A percentile compares a stretch with the other conserved stretches of the same genome.
Conservation (phyloP, 2,888 invertebrate genomes). For the Cosmorhoe ocellata region DNA sequence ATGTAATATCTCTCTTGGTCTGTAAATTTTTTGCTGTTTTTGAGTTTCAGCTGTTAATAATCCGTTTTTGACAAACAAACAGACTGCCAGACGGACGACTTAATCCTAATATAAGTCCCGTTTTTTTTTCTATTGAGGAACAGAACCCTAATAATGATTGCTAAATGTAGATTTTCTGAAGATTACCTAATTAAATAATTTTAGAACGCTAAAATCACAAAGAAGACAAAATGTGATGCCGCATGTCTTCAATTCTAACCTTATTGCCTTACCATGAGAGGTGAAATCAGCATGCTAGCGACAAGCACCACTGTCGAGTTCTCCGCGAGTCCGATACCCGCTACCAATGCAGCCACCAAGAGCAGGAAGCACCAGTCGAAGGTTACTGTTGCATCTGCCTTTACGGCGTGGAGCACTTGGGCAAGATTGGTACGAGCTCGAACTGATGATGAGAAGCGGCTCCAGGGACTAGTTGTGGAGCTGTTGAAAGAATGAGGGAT, state of each 20-base stretch:
- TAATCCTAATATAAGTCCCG: too few species aligned
- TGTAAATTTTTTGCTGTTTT: too few species aligned
- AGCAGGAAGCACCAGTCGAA: conserved; percentile 89
- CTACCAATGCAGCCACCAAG: conserved; percentile 88
- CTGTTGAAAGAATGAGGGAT: conserved; percentile 21
- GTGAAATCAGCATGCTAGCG: conserved; percentile 91
- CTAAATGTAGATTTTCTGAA: too few species aligned
- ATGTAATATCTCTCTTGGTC: too few species aligned
- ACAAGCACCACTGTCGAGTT: conserved; percentile 88
- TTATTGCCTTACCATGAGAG: conserved; percentile 84
- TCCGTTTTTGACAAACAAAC: too few species aligned
- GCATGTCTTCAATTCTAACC: too few species aligned
- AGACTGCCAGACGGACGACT: too few species aligned
- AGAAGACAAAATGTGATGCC: not conserved
- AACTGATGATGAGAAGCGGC: conserved; percentile 85
- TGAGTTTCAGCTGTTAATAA: too few species aligned
- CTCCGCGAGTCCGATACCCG: conserved; percentile 88
- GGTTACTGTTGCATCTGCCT: conserved; percentile 86
- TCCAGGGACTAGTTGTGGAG: conserved; percentile 70
- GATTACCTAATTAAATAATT: too few species aligned
- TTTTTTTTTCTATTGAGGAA: too few species aligned
- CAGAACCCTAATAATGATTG: too few species aligned
- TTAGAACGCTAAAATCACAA: too few species aligned
- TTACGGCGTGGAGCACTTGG: conserved; percentile 87
- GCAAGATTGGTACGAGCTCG: conserved; percentile 86